Evolutionary conservation across 2,888 invertebrate genomes (phyloP), one percentile per base, ranked within the genome.

Genomic region (Drosophila neotestacea): DNA sequence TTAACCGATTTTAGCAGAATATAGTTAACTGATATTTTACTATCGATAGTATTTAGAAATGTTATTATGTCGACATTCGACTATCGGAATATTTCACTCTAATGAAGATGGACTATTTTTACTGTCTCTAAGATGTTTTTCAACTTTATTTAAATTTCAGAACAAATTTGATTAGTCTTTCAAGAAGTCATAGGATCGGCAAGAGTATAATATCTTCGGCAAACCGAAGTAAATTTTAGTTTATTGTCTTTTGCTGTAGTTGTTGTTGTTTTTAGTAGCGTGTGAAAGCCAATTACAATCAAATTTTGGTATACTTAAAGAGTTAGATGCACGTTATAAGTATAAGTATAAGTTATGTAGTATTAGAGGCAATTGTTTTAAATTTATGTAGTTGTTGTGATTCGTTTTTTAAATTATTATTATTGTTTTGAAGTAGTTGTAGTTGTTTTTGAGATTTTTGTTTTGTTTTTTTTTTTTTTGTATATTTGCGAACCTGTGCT

Each of bases 401-500:
- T 54, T 50, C 41, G 32, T 70, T 61, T 61, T 54, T 54, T 50
- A 7, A 22, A 51, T 70, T 65, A 41, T 77, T 52, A 48, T 63
- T 68, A 50, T 63, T 51, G 36, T 41, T 54, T 52, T 28, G 34
- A 36, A 36, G 36, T 48, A 32, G 30, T 32, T 5, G 44, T 30
- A 27, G 36, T 47, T 41, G 32, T 38, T 30, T 47, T 36, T 48
- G 38, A 22, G 46, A 6, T 32, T 32, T 32, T 32, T 32, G 32
- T 32, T 69, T 66, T 66, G 27, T 62, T 60, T 62, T 22, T 39
- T 52, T 52, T 55, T 63, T 39, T 51, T 54, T 68, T 70, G 52
- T 56, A 58, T 61, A 28, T 66, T 77, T 85, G 92, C 94, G 95
- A 96, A 98, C 98, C 98, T 97, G 98, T 97, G 94, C 98, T 98